Evolutionary conservation across 2,113 vertebrate species (phyloP).

Genomic region (Glaucidium brasilianum): DNA sequence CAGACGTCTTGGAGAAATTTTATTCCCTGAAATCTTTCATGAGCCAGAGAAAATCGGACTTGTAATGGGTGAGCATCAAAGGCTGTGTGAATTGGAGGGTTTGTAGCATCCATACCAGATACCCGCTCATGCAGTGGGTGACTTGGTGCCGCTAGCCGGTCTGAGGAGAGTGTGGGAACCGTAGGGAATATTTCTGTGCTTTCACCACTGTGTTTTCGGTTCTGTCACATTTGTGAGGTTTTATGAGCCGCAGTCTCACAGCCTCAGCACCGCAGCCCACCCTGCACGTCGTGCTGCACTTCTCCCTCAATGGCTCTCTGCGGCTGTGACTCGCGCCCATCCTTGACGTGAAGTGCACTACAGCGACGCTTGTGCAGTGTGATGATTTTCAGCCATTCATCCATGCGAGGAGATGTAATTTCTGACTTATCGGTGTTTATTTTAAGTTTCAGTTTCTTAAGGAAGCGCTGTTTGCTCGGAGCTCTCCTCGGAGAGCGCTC

Average conservation of each 20-base stretch:
- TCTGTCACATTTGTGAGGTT: no score
- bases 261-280: neutral
- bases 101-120: no score
- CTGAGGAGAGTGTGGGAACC: neutral
- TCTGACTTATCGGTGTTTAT: neutral
- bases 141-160: neutral
- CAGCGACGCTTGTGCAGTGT: no score
- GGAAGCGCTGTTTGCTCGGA: neutral
- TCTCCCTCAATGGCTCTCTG: neutral
- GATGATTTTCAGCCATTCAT: no score
- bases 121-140: neutral
- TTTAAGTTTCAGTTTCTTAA: neutral
- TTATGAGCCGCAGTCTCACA: neutral
- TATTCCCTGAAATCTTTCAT: neutral
- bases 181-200: neutral
- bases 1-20: no score
- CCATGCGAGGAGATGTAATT: neutral
- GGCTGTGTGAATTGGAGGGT: neutral
- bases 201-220: neutral
- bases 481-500: neutral
- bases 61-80: neutral
- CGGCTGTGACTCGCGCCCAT: rapidly evolving
- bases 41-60: neutral
- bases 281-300: neutral
- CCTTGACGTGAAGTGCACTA: rapidly evolving